Evolutionary conservation across 2,113 vertebrate species (phyloP).

Genomic region (Pangasianodon hypophthalmus): DNA sequence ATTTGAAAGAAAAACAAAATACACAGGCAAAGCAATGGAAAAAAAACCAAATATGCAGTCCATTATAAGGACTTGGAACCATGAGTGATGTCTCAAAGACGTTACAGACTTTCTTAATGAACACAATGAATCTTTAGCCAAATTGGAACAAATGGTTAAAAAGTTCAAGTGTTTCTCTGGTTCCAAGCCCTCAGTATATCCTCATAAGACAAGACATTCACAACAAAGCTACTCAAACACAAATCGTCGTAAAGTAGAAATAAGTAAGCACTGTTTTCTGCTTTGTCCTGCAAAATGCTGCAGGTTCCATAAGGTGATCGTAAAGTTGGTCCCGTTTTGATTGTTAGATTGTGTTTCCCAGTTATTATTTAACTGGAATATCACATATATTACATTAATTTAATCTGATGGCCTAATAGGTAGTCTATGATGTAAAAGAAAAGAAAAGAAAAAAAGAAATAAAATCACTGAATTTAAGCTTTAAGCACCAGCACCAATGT

Average conservation of each 20-base stretch:
- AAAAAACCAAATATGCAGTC: conserved; percentile 64
- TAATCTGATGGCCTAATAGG: conserved; percentile 45
- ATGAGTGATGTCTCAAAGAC: not conserved
- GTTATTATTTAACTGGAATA: conserved; percentile 62
- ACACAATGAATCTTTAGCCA: not conserved
- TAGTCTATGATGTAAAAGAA: conserved; percentile 16
- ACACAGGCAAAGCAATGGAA: conserved; percentile 52
- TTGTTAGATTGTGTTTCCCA: not conserved
- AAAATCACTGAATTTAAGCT: not conserved
- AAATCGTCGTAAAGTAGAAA: conserved; percentile 57
- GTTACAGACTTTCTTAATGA: not conserved
- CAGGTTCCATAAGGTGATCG: conserved; percentile 72
- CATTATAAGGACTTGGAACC: conserved; percentile 60
- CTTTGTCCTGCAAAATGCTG: conserved; percentile 58
- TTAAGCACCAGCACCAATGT: conserved; percentile 68
- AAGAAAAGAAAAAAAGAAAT: not conserved
- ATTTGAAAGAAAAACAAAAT: conserved; percentile 47
- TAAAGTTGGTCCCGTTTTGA: conserved; percentile 72
- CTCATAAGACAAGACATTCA: conserved; percentile 64
- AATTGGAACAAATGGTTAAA: not conserved
- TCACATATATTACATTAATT: conserved; percentile 57
- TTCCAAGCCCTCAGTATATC: conserved; percentile 6
- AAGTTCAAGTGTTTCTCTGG: not conserved
- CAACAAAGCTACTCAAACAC: conserved; percentile 62
- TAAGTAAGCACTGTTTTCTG: conserved; percentile 55